Evolutionary conservation across 1,140 invertebrate species (phyloP), one percentile per base, ranked within the genome.

Genomic region (Pemphigus obesinymphae): DNA sequence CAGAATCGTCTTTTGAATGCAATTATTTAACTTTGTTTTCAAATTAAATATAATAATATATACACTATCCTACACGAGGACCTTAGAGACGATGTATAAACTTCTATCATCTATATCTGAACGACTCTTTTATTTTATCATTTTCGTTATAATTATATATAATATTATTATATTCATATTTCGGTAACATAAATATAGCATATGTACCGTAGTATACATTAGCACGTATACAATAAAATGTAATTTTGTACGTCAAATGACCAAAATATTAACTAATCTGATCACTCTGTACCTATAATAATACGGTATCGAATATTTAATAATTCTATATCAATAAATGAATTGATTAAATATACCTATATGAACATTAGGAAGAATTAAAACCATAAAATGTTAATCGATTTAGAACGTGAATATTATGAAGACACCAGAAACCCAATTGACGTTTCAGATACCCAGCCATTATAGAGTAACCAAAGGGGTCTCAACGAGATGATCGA

Each of bases 351-450:
- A 48, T 15, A 8, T n/a, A n/a, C n/a, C n/a, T n/a, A n/a, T n/a
- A 10, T 6, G 17, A 26, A 8, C 43, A 8, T 31, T 72, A 72
- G 10, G 13, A 50, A 29, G 23, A 53, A 55, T 55, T 76, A 55
- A 76, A 76, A 76, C 20, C 31, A 1, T 23, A 34, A 80, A 58
- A 80, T 58, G 37, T 63, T 80, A 80, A 80, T 80, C 75, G 75
- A 80, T 80, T 80, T 80, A 80, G 23, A 40, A 80, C 31, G 73
- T 61, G 34, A 80, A 80, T n/a, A n/a, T n/a, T n/a, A n/a, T 63
- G 15, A 80, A 80, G 75, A 80, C 15, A 26, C 45, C 26, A 17
- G 43, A 34, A 50, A 48, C 29, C 76, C 23, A 80, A 80, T 63
- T 43, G 55, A 63, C 76, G 76, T 73, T 50, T 50, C 50, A 43